Base-by-base conservation (phyloP, 53 echinoderm and acorn worm genomes). In the Mesocentrotus franciscanus region DNA sequence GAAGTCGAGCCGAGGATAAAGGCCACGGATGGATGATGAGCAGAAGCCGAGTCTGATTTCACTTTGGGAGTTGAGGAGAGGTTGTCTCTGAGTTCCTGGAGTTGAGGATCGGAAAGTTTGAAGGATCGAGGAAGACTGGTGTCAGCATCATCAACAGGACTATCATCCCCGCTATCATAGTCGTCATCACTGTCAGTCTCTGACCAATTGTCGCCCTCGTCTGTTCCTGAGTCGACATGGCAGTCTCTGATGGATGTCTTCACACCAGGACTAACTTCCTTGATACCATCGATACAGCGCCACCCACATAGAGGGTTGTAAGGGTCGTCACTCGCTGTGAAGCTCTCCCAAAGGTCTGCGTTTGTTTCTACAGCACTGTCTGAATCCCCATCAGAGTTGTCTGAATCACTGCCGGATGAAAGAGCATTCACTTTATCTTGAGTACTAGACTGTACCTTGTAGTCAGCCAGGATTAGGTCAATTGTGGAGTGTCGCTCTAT, bases 231-330 rank as follows among this genome's bases (percentile, higher is more conserved):
- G 70, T 94, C 95, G 4, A 70, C 35, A 49, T 85, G 81, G 30
- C n/a, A n/a, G 56, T 75, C 75, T 17, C 10, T 56, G 58, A 57
- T 15, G 10, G 87, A 85, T 55, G 55, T 10, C 29, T 20, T 27
- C n/a, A 4, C 27, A 35, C 58, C 87, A 29, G 81, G 58, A 35
- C 22, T 32, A 1, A 16, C 91, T 36, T 64, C 66, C 35, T 61
- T 68, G 39, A 58, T 91, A 35, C 22, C 9, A 3, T 64, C 56
- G 7, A 2, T 68, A 56, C 95, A 94, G 36, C 95, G 61, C 95
- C 95, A 94, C 17, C 95, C 95, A 14, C 87, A 55, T 22, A 94
- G 32, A 26, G 95, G 95, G 71, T 94, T 85, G 95, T 94, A 94
- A 5, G 95, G 95, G 32, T 94, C 95, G 56, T 94, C 94, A 34